These are phyloP conservation scores for Xenus cinereus DNA, from an alignment of 2,113 vertebrate genomes.

Conservation along the genomic window DNA sequence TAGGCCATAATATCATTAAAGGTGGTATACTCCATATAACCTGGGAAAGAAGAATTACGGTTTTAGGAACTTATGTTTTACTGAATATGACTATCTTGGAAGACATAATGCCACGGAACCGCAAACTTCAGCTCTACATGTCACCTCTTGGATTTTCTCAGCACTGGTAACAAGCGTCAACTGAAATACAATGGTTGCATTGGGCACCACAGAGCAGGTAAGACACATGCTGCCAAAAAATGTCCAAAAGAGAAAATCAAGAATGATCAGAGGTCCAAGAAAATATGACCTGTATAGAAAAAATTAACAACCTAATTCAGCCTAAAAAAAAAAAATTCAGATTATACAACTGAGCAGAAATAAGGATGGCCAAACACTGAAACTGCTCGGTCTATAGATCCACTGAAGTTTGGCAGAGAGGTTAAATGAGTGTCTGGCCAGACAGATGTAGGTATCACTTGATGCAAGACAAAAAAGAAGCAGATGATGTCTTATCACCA, in stretches of 20 bases:
- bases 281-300: not conserved
- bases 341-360: not conserved
- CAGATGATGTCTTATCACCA: not conserved
- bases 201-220: rapidly evolving
- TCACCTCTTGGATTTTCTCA: not conserved
- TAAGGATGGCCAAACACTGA: not conserved
- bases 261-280: not conserved
- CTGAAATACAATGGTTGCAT: not conserved
- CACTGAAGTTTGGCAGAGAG: not conserved
- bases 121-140: not conserved
- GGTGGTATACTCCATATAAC: not conserved
- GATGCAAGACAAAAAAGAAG: not conserved
- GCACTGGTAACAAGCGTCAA: not conserved
- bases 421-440: not conserved
- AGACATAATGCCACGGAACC: not conserved
- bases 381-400: not conserved
- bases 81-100: not conserved
- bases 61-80: not conserved
- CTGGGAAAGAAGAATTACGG: not conserved
- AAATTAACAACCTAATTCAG: not conserved
- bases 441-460: not conserved
- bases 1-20: not conserved
- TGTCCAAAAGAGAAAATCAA: not conserved
- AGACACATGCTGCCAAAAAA: not conserved
- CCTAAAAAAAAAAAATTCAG: not conserved